These are phyloP conservation scores for Petaurus breviceps DNA, from an alignment of 2,113 vertebrate genomes.

Conservation along the genomic window DNA sequence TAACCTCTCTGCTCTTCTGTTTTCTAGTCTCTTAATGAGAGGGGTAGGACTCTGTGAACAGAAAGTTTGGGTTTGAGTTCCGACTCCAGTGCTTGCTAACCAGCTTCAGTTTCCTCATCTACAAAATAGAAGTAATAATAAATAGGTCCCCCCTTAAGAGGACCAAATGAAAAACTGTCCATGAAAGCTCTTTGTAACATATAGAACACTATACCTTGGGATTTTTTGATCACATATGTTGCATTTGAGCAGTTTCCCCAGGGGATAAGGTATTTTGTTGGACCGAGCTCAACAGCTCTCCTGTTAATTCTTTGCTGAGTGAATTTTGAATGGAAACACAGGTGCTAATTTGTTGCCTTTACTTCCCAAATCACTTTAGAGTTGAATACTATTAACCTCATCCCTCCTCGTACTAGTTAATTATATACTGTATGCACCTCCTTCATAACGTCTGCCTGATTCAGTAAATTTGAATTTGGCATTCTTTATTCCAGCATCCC, in stretches of 20 bases:
- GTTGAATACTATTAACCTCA: background rate
- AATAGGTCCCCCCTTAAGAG: background rate
- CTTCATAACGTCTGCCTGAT: background rate
- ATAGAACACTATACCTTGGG: background rate
- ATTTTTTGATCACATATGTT: background rate
- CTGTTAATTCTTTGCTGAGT: background rate
- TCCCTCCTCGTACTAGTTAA: background rate
- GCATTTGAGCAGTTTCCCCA: background rate
- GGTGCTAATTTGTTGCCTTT: background rate
- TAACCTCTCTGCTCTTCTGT: no score
- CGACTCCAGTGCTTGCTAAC: background rate
- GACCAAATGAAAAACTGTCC: background rate
- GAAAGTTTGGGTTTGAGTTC: background rate
- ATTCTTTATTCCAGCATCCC: background rate
- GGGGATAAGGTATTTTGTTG: background rate
- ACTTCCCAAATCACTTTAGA: background rate
- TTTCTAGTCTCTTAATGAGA: no score
- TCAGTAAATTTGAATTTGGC: background rate
- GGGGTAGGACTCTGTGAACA: no score
- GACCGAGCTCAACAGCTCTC: background rate
- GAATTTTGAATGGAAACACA: background rate
- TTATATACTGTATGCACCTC: background rate
- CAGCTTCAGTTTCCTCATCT: background rate
- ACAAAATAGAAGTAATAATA: background rate
- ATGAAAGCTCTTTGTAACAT: background rate